These are phyloP conservation scores for Zaprionus lineosus DNA, from an alignment of 2,888 invertebrate species.

Conservation along the genomic window DNA sequence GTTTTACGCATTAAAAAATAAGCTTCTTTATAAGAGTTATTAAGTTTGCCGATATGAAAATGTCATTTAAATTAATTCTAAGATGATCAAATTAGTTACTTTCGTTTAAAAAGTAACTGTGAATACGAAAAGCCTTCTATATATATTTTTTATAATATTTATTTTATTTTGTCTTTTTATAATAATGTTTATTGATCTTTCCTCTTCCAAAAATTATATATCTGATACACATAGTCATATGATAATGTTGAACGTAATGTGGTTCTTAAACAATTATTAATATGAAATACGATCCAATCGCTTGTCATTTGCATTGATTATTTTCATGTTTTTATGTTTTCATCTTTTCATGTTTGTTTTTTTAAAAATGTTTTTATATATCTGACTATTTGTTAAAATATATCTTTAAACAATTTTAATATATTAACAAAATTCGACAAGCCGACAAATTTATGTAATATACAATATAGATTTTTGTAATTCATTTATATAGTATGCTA, in stretches of 20 bases:
- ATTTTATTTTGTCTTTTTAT: conserved; percentile 56
- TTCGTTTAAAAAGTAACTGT: no score
- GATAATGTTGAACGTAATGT: conserved; percentile 59
- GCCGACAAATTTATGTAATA: conserved; percentile 67
- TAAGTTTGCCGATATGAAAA: no score
- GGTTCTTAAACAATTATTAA: conserved; percentile 48
- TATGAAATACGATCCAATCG: conserved; percentile 58
- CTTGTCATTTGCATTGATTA: conserved; percentile 49
- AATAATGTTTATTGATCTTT: conserved; percentile 55
- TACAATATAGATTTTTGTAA: conserved; percentile 49
- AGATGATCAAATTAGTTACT: no score
- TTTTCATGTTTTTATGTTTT: conserved; percentile 25
- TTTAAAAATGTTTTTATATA: conserved; percentile 59
- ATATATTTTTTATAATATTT: conserved; percentile 35
- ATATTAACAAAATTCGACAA: conserved; percentile 71
- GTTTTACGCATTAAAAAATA: conserved; percentile 1
- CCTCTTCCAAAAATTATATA: conserved; percentile 50
- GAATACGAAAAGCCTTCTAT: no score
- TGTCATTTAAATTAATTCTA: no score
- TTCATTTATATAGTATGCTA: conserved; percentile 52
- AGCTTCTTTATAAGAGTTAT: no score
- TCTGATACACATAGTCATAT: conserved; percentile 51
- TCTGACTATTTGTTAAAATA: conserved; percentile 66
- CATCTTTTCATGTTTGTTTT: conserved; percentile 21
- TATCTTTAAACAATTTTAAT: conserved; percentile 65